Evolutionary conservation across 2,888 invertebrate species (phyloP).

Genomic region (Rhorus exstirpatorius): DNA sequence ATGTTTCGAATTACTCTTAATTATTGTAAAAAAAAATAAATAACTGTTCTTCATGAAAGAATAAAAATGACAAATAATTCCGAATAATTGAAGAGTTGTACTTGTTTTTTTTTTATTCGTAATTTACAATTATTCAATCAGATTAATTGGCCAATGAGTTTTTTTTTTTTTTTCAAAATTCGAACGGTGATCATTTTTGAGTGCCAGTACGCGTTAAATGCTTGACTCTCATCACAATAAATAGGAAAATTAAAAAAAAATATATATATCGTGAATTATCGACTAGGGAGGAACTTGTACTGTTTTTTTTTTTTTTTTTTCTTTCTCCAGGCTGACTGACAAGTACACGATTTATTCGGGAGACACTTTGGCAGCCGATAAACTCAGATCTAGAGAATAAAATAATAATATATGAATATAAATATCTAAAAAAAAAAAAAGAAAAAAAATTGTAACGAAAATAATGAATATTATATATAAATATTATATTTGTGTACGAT

Average conservation of each 20-base stretch:
- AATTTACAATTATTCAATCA: neutral
- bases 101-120: neutral
- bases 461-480: conserved; percentile 67
- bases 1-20: conserved; percentile 14
- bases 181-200: neutral
- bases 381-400: conserved; percentile 34
- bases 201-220: neutral
- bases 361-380: conserved; percentile 22
- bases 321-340: neutral
- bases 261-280: too few relatives aligned
- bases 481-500: conserved; percentile 76
- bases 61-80: neutral
- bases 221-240: too few relatives aligned
- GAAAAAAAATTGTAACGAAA: conserved; percentile 18
- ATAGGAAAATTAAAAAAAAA: neutral
- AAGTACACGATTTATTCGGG: conserved; percentile 10
- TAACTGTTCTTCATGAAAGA: neutral
- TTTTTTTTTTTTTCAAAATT: conserved; percentile 10
- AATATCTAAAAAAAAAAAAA: neutral
- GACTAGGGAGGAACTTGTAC: neutral
- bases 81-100: neutral
- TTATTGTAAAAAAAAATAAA: neutral
- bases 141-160: neutral
- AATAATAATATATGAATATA: neutral
- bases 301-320: too few relatives aligned